A percentile compares a stretch with the other conserved stretches of the same genome.
These are phyloP conservation scores for Andrena dorsata DNA, from an alignment of 2,888 invertebrate species.

Conservation along the genomic window DNA sequence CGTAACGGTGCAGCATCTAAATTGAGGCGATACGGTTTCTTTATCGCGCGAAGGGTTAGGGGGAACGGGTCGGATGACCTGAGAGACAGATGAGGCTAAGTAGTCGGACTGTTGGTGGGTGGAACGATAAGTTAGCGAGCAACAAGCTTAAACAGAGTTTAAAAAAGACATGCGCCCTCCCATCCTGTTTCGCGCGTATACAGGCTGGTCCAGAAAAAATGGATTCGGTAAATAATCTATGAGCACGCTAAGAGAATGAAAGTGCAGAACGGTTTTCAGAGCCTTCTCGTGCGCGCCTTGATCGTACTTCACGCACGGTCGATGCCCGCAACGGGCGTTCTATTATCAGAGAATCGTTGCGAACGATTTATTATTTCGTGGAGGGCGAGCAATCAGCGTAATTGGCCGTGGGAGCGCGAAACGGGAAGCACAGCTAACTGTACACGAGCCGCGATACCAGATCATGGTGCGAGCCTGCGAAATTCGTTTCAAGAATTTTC, in stretches of 20 bases:
- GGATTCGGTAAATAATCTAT: constrained; percentile 11
- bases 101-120: constrained; percentile 48
- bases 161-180: constrained; percentile 9
- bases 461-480: constrained; percentile 22
- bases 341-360: constrained; percentile 27
- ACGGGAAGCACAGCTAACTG: constrained; percentile 29
- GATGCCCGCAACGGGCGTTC: background rate
- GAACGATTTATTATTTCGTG: constrained; percentile 37
- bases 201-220: constrained; percentile 11
- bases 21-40: constrained; percentile 55
- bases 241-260: background rate
- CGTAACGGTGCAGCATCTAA: constrained; percentile 49
- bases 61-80: background rate
- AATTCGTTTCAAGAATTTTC: constrained; percentile 40
- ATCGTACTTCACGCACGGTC: background rate
- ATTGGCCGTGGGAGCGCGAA: constrained; percentile 45
- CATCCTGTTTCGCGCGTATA: background rate
- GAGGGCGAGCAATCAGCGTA: constrained; percentile 45
- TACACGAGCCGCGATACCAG: constrained; percentile 14
- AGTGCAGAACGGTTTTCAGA: background rate
- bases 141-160: constrained; percentile 49
- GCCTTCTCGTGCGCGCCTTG: background rate
- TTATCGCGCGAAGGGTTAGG: constrained; percentile 22
- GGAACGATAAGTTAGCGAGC: constrained; percentile 57
- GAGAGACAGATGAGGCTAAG: constrained; percentile 41